These are phyloP conservation scores for Prosapia bicincta DNA, from an alignment of 2,888 invertebrate genomes.

Conservation along the genomic window DNA sequence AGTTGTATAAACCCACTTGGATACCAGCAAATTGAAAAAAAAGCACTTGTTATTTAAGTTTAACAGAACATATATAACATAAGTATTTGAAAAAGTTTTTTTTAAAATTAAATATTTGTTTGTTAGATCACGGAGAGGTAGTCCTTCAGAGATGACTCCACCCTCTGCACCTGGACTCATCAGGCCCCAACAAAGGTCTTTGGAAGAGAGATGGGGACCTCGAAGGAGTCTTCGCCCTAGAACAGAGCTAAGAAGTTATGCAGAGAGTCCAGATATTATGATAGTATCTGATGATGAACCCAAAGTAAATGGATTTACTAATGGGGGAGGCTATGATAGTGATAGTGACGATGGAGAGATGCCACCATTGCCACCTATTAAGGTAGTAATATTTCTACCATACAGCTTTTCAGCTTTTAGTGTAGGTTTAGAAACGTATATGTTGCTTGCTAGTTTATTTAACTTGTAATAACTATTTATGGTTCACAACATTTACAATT, in stretches of 20 bases:
- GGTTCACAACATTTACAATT: too few species aligned
- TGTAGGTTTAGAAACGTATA: too few species aligned
- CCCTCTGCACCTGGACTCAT: conserved; percentile 4
- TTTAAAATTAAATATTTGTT: conserved; percentile 4
- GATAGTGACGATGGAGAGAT: conserved; percentile 58
- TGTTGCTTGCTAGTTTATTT: too few species aligned
- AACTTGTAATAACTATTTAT: too few species aligned
- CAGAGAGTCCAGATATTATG: conserved; percentile 70
- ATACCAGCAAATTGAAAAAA: too few species aligned
- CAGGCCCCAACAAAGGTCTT: not conserved
- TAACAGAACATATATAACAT: too few species aligned
- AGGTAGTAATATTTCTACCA: too few species aligned
- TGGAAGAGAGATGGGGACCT: conserved; percentile 37
- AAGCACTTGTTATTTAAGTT: too few species aligned
- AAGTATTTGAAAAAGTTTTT: too few species aligned
- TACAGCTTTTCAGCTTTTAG: too few species aligned
- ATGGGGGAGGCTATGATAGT: conserved; percentile 63
- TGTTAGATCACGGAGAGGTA: not conserved
- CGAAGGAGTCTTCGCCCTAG: conserved; percentile 76
- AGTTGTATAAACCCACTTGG: too few species aligned
- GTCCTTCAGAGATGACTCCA: conserved; percentile 6
- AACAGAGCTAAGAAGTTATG: conserved; percentile 79
- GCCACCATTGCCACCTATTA: conserved; percentile 69
- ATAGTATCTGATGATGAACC: conserved; percentile 50
- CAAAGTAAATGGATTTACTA: conserved; percentile 51